phyloP scores from a whole-genome alignment of 2,797 vertebrate genomes.

The Orestias chungarensis region DNA sequence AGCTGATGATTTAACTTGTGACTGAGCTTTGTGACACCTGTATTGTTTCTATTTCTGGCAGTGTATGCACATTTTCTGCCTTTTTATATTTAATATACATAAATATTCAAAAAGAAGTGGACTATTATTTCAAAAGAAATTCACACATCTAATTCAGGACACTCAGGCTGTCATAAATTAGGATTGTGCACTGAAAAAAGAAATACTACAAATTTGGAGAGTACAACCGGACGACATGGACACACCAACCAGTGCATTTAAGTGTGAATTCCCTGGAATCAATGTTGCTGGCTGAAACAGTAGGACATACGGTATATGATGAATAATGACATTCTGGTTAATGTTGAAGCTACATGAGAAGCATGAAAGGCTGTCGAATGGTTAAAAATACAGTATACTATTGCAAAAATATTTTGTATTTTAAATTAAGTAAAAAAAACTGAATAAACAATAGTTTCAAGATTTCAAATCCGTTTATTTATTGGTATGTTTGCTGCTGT shows the following conservation, averaged over 20 bases:
- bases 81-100: slow-evolving; percentile 33
- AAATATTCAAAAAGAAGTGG: slow-evolving; percentile 27
- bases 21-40: slow-evolving; percentile 70
- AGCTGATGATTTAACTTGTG: slow-evolving; percentile 66
- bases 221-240: slow-evolving; percentile 39
- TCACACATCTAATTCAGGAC: slow-evolving; percentile 33
- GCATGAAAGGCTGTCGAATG: slow-evolving; percentile 88
- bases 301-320: slow-evolving; percentile 70
- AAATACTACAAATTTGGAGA: slow-evolving; percentile 39
- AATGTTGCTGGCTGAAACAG: slow-evolving; percentile 61
- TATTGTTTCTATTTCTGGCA: slow-evolving; percentile 63
- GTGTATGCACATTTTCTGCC: slow-evolving; percentile 72
- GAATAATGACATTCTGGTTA: slow-evolving; percentile 80
- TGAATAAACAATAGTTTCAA: slow-evolving; percentile 97
- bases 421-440: slow-evolving; percentile 81
- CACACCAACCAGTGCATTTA: slow-evolving; percentile 37
- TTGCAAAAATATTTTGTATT: slow-evolving; percentile 94
- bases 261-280: slow-evolving; percentile 67
- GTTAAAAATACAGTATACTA: slow-evolving; percentile 87
- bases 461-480: slow-evolving; percentile 70
- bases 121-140: slow-evolving; percentile 46
- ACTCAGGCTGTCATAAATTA: slow-evolving; percentile 35
- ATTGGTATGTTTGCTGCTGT: slow-evolving; percentile 6
- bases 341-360: slow-evolving; percentile 85
- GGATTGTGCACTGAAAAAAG: slow-evolving; percentile 33